Evolutionary conservation across 2,888 invertebrate species (phyloP).

Genomic region (Mayetiola destructor): DNA sequence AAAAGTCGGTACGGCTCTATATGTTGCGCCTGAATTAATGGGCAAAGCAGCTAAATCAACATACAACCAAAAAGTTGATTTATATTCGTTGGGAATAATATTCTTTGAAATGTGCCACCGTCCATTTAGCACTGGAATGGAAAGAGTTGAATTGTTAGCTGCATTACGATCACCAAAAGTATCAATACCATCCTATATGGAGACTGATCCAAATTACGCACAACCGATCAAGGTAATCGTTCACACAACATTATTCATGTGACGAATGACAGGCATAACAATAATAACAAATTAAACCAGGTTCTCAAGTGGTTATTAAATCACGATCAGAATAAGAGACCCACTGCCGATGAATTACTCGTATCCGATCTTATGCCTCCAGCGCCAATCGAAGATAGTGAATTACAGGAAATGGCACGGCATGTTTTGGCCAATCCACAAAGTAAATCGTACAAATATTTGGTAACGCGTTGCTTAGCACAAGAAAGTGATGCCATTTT

Average conservation of each 20-base stretch:
- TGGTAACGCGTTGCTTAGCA: constrained; percentile 38
- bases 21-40: constrained; percentile 85
- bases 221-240: constrained; percentile 39
- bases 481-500: constrained; percentile 32
- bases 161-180: constrained; percentile 56
- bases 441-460: constrained; percentile 59
- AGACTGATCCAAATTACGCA: constrained; percentile 27
- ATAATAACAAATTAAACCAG: constrained; percentile 29
- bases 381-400: constrained; percentile 70
- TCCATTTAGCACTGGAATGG: constrained; percentile 76
- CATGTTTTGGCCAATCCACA: constrained; percentile 70
- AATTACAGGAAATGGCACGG: constrained; percentile 65
- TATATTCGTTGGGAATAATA: constrained; percentile 79
- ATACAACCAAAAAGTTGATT: constrained; percentile 80
- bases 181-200: constrained; percentile 54
- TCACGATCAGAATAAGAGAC: constrained; percentile 70
- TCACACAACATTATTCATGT: not conserved
- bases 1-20: constrained; percentile 85
- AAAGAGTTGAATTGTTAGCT: constrained; percentile 62
- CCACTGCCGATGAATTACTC: constrained; percentile 72
- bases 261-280: not conserved
- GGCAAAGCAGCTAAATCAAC: constrained; percentile 53
- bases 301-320: constrained; percentile 59
- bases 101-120: constrained; percentile 91
- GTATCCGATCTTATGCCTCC: constrained; percentile 73